These are phyloP conservation scores for Drosophila lutescens DNA, from an alignment of 2,888 invertebrate species.

Conservation along the genomic window DNA sequence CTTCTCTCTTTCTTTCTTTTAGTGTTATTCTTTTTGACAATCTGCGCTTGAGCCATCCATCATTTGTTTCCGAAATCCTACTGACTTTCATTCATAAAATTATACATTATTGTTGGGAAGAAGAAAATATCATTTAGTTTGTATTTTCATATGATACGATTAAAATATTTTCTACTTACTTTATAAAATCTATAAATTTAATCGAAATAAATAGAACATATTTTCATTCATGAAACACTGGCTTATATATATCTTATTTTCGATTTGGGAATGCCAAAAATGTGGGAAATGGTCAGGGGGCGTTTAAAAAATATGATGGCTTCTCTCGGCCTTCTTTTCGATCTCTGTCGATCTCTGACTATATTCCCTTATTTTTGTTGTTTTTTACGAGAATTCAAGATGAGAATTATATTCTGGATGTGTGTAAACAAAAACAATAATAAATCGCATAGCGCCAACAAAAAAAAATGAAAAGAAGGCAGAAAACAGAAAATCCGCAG, in stretches of 20 bases:
- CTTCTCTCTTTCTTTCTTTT: background rate
- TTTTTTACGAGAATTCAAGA: background rate
- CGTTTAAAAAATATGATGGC: conserved; percentile 7
- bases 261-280: conserved; percentile 2
- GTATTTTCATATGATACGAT: background rate
- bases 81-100: conserved; percentile 15
- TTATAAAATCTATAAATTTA: background rate
- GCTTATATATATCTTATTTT: background rate
- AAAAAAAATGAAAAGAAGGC: background rate
- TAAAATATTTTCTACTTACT: no score
- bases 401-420: conserved; percentile 29
- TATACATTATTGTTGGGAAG: background rate
- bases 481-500: conserved; percentile 14
- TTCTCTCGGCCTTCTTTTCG: background rate
- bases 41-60: conserved; percentile 3
- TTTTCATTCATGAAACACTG: conserved; percentile 20
- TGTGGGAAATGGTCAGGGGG: background rate
- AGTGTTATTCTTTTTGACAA: background rate
- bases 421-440: conserved; percentile 42
- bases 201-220: background rate
- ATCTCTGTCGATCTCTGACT: background rate
- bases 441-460: conserved; percentile 22
- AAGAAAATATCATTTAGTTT: no score
- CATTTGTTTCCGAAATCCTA: background rate
- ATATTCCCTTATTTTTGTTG: background rate